Base-by-base conservation (phyloP, 2,888 invertebrate genomes). In the Melanophora roralis region DNA sequence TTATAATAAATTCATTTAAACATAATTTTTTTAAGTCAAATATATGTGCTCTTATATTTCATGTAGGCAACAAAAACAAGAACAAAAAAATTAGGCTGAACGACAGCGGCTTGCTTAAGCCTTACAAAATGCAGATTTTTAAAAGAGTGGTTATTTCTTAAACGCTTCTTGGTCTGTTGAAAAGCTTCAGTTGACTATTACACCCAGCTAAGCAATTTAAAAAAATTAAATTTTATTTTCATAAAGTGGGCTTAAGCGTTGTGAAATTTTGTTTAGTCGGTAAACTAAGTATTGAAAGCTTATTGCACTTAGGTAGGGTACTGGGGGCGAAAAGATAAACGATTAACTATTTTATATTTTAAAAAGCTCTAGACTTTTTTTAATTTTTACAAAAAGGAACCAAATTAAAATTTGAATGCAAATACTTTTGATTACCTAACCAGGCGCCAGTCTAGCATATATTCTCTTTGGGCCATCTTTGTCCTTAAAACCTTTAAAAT, bases 391-490 rank as follows among this genome's bases (percentile, higher is more conserved):
- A 53, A 65, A 53, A 16, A 38, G 38, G 14, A 51, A 11, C 72
- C 64, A 36, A 27, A 73, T 65, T 65, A 65, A 73, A 65, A 73
- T 65, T 32, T 57, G 65, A 65, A 73, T 64, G 64, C 73, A 73
- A 73, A 73, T 73, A 55, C 57, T 65, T 73, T 73, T 73, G 73
- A 73, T 65, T 73, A 73, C 73, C 73, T 49, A 53, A 34, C 57
- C 36, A 36, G 73, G 73, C 73, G 73, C 73, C 73, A 73, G 73
- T 65, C 73, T 73, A 57, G 47, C 4, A n/a, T n/a, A n/a, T 51
- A 65, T 49, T 36, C 14, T 23, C 49, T 47, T 62, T 11, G 43
- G 8, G 4, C 47, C 36, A 45, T 5, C 9, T 60, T 60, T 16
- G 14, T 49, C 36, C 38, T 38, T 23, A 27, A 11, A 34, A n/a